These are phyloP conservation scores for Eleutherodactylus coqui DNA, from an alignment of 2,797 vertebrate species.

Conservation along the genomic window DNA sequence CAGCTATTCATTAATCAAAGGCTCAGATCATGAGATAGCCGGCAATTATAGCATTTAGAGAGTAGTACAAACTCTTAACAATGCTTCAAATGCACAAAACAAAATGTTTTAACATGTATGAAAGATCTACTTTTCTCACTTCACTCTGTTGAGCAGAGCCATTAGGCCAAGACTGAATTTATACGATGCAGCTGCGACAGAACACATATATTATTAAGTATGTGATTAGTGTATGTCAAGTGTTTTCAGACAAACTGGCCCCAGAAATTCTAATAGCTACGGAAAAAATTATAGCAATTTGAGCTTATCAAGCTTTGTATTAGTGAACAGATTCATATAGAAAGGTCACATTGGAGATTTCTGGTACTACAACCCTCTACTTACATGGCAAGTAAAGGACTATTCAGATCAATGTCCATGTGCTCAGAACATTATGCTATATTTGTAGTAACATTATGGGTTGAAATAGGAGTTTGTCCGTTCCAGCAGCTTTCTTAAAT, in stretches of 20 bases:
- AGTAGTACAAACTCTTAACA: conserved; percentile 17
- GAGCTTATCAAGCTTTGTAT: too few species aligned
- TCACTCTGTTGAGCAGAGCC: background rate
- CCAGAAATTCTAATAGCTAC: too few species aligned
- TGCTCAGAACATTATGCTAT: too few species aligned
- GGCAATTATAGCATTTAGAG: conserved; percentile 34
- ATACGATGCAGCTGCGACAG: background rate
- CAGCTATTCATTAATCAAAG: conserved; percentile 52
- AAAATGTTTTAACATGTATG: background rate
- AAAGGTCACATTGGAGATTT: background rate
- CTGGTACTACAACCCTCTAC: too few species aligned
- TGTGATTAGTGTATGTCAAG: background rate
- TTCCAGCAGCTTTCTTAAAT: too few species aligned
- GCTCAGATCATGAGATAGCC: conserved; percentile 15
- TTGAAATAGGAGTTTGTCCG: too few species aligned
- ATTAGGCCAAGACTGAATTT: background rate
- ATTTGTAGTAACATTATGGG: too few species aligned
- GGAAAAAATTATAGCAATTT: too few species aligned
- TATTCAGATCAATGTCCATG: too few species aligned
- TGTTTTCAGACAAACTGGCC: background rate
- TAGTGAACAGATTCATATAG: too few species aligned
- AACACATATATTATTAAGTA: background rate
- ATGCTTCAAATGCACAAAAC: conserved; percentile 42
- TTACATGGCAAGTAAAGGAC: too few species aligned
- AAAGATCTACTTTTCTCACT: background rate